Evolutionary conservation across 2,797 vertebrate genomes (phyloP).

Genomic region (Eutrigla gurnardus): DNA sequence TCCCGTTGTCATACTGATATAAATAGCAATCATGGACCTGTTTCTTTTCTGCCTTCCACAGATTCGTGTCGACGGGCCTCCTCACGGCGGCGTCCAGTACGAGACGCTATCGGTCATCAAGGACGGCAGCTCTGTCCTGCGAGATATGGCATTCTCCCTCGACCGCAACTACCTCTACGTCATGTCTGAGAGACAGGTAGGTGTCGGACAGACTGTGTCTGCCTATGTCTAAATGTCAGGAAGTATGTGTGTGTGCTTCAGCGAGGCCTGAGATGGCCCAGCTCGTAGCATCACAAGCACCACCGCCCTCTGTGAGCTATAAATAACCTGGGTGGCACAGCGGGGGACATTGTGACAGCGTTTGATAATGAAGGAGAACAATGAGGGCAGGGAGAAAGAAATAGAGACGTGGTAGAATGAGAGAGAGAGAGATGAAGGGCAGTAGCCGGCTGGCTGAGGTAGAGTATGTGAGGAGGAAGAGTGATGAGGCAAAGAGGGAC

Average conservation of each 20-base stretch:
- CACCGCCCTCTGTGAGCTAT: slow-evolving; percentile 69
- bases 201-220: slow-evolving; percentile 21
- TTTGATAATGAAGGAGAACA: slow-evolving; percentile 80
- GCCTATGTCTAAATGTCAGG: slow-evolving; percentile 48
- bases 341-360: slow-evolving; percentile 69
- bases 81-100: slow-evolving; percentile 92
- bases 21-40: slow-evolving; percentile 65
- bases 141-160: slow-evolving; percentile 96
- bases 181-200: slow-evolving; percentile 96
- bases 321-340: slow-evolving; percentile 77
- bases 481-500: slow-evolving; percentile 66
- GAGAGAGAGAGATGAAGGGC: slow-evolving; percentile 56
- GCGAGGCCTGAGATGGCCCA: slow-evolving; percentile 56
- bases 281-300: slow-evolving; percentile 62
- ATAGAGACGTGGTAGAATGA: slow-evolving; percentile 53
- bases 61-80: slow-evolving; percentile 96
- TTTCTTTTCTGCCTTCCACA: slow-evolving; percentile 70
- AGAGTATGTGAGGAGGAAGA: slow-evolving; percentile 48
- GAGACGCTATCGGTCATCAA: slow-evolving; percentile 92
- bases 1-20: slow-evolving; percentile 44
- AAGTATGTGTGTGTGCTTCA: slow-evolving; percentile 29
- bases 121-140: slow-evolving; percentile 91
- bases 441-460: slow-evolving; percentile 42
- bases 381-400: slow-evolving; percentile 69
- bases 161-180: slow-evolving; percentile 93